Evolutionary conservation across 2,888 invertebrate species (phyloP), one percentile per base, ranked within the genome.

Genomic region (Agrotis puta): DNA sequence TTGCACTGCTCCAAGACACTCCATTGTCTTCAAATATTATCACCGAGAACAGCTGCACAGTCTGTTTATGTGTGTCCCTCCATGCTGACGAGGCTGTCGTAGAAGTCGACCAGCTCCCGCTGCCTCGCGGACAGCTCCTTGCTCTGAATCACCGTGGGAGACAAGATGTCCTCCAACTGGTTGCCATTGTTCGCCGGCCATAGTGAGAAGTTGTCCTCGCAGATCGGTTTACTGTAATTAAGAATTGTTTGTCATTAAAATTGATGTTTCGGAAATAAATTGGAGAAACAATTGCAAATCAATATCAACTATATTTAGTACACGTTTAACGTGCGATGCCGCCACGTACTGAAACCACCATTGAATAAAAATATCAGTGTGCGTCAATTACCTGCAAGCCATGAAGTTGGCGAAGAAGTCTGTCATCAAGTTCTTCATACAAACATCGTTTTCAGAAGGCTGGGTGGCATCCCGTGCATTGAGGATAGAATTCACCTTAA

Each of bases 371-470:
- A 33, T 39, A 39, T 39, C 39, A 39, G 39, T 39, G 1, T 39
- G 33, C 33, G 56, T 33, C 18, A 88, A 64, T 91, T 87, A 95
- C 95, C 92, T 87, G 89, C 88, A 89, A 54, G 65, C 80, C 85
- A 94, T 92, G 63, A 93, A 95, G 71, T 92, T 89, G 14, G 84
- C 85, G 50, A 95, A 72, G 64, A 92, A 88, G 18, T 83, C 81
- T 0, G 92, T 92, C 92, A 95, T 93, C 88, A 88, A 86, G 20
- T 89, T 85, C 71, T 85, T 89, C 91, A 94, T 93, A 2, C 68
- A 27, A 11, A 87, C 84, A 68, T 94, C 92, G 4, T 76, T 73
- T 14, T 48, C 79, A 3, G 82, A 63, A 1, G 87, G 83, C 9
- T 85, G 82, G 18, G 73, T 75, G 18, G 88, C 83, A 1, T 74